phyloP scores from a whole-genome alignment of 2,113 vertebrate species.

The Mesitornis unicolor region DNA sequence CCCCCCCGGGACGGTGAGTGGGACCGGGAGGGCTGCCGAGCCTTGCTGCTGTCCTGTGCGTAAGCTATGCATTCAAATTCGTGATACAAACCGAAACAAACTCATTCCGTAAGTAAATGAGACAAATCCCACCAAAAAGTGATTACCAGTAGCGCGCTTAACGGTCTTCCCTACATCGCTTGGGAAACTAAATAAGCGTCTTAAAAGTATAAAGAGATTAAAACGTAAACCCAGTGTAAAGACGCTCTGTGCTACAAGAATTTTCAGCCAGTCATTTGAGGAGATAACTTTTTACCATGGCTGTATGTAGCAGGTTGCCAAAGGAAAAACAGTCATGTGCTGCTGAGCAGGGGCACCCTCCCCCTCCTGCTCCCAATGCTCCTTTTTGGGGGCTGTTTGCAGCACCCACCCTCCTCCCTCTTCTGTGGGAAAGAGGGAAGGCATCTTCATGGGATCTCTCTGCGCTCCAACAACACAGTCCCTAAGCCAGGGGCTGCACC shows the following conservation, averaged over 20 bases:
- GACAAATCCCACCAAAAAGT: conserved; percentile 4
- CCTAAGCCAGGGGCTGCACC: not conserved
- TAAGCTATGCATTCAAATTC: accelerated
- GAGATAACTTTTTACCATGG: not conserved
- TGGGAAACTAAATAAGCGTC: conserved; percentile 15
- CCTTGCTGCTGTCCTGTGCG: not conserved
- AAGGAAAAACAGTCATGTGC: not conserved
- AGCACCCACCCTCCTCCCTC: not conserved
- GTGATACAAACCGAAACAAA: not conserved
- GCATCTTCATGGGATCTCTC: not conserved
- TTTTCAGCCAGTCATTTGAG: not conserved
- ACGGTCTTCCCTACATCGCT: not conserved
- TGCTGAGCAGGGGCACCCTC: not conserved
- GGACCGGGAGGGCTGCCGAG: not conserved
- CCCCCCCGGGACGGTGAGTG: not conserved
- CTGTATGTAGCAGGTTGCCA: not conserved
- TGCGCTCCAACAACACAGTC: accelerated
- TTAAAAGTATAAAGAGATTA: conserved; percentile 36
- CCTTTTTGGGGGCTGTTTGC: not conserved
- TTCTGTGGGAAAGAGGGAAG: not conserved
- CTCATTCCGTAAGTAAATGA: not conserved
- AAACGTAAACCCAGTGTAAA: not conserved
- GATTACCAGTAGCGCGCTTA: not conserved
- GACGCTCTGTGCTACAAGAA: not conserved
- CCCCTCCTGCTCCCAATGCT: not conserved